phyloP scores from a whole-genome alignment of 2,797 vertebrate species.

The Spinibarbus caldwelli region DNA sequence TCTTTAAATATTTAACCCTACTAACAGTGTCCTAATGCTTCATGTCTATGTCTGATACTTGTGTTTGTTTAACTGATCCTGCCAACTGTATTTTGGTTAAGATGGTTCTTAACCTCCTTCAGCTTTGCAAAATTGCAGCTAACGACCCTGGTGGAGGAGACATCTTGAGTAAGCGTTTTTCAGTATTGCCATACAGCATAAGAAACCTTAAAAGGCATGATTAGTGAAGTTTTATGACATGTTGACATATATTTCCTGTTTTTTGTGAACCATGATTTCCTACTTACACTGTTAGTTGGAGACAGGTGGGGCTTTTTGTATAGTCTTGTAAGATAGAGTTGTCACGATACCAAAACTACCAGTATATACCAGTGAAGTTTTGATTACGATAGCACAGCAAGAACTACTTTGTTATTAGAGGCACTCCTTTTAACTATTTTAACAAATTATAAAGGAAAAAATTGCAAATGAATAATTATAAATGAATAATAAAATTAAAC shows the following conservation, averaged over 20 bases:
- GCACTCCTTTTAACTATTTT: no score
- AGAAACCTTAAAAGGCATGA: neutral
- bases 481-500: no score
- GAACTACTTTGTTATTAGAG: no score
- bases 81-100: slow-evolving; percentile 77
- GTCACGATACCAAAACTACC: no score
- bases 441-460: no score
- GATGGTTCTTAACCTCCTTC: slow-evolving; percentile 87
- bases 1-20: neutral
- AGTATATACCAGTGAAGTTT: no score
- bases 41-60: neutral
- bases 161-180: slow-evolving; percentile 83
- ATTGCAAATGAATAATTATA: no score
- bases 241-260: neutral
- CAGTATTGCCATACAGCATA: neutral
- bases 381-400: neutral
- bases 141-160: slow-evolving; percentile 84
- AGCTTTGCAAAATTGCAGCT: slow-evolving; percentile 87
- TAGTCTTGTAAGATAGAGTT: no score
- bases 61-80: slow-evolving; percentile 52
- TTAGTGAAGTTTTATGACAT: neutral
- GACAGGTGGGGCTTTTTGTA: neutral
- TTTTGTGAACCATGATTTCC: neutral
- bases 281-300: no score
- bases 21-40: neutral